These are phyloP conservation scores for Ooceraea biroi DNA, from an alignment of 1,140 invertebrate species.

Conservation along the genomic window DNA sequence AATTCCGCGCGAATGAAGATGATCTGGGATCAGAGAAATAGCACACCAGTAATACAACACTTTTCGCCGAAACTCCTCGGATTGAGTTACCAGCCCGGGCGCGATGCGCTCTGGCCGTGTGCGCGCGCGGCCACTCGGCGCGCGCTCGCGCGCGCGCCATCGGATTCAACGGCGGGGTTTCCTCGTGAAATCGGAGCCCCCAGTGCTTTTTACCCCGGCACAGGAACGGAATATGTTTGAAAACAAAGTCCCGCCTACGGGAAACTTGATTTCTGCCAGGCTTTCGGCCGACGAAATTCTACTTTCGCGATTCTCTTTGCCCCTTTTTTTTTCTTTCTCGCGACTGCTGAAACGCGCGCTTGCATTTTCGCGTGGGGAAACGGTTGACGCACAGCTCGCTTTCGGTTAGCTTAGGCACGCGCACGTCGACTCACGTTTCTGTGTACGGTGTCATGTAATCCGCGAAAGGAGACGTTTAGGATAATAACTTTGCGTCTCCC, in stretches of 20 bases:
- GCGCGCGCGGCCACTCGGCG: not conserved
- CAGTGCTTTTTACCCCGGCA: slow-evolving; percentile 58
- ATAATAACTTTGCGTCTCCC: slow-evolving; percentile 27
- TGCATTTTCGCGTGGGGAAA: slow-evolving; percentile 36
- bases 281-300: slow-evolving; percentile 51
- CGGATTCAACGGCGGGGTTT: slow-evolving; percentile 59
- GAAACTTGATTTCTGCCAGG: slow-evolving; percentile 58
- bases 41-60: slow-evolving; percentile 62
- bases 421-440: slow-evolving; percentile 14
- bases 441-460: slow-evolving; percentile 23
- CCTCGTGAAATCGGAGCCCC: slow-evolving; percentile 71
- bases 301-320: slow-evolving; percentile 41
- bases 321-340: not conserved
- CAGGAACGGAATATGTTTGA: slow-evolving; percentile 62
- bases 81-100: slow-evolving; percentile 67
- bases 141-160: slow-evolving; percentile 16
- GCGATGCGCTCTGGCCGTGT: slow-evolving; percentile 37
- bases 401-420: slow-evolving; percentile 45
- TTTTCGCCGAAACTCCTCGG: slow-evolving; percentile 67
- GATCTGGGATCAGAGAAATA: slow-evolving; percentile 65
- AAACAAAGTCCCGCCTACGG: slow-evolving; percentile 64
- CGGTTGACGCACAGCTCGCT: slow-evolving; percentile 4
- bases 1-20: slow-evolving; percentile 60
- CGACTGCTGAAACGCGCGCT: slow-evolving; percentile 11
- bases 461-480: slow-evolving; percentile 35